phyloP scores from a whole-genome alignment of 1,140 invertebrate genomes.

The Heliconius congener region DNA sequence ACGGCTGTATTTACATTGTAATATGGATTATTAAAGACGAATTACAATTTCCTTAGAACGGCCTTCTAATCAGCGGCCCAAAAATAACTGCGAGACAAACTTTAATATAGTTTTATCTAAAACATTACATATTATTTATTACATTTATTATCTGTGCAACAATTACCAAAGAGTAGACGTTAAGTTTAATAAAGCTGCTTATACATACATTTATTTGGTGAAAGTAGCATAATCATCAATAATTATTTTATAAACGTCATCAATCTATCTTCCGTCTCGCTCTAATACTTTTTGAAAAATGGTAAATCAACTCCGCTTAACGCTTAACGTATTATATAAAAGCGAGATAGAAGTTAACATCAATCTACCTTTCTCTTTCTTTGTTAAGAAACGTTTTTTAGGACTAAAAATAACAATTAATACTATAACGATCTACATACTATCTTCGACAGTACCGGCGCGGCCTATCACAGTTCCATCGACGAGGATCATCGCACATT shows the following conservation, averaged over 20 bases:
- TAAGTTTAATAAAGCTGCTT: constrained; percentile 13
- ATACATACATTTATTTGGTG: constrained; percentile 1
- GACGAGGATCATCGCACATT: background rate
- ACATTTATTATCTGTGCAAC: constrained; percentile 22
- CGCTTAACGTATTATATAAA: background rate
- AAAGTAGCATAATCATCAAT: background rate
- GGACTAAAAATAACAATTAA: constrained; percentile 16
- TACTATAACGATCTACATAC: constrained; percentile 25
- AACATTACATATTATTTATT: background rate
- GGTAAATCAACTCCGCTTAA: too few relatives aligned
- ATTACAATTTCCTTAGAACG: background rate
- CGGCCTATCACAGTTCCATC: constrained; percentile 21
- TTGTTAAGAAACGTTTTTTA: too few relatives aligned
- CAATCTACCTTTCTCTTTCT: too few relatives aligned
- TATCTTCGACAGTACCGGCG: constrained; percentile 12
- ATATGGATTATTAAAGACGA: background rate
- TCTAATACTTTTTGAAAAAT: background rate
- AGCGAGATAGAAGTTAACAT: background rate
- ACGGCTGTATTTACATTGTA: background rate
- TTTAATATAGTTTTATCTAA: constrained; percentile 1
- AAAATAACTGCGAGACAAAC: background rate
- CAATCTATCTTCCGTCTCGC: background rate
- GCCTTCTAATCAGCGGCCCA: background rate
- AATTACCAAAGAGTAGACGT: background rate
- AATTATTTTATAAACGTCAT: background rate